Evolutionary conservation across 1,140 invertebrate genomes (phyloP).

Genomic region (Drosophila ficusphila): DNA sequence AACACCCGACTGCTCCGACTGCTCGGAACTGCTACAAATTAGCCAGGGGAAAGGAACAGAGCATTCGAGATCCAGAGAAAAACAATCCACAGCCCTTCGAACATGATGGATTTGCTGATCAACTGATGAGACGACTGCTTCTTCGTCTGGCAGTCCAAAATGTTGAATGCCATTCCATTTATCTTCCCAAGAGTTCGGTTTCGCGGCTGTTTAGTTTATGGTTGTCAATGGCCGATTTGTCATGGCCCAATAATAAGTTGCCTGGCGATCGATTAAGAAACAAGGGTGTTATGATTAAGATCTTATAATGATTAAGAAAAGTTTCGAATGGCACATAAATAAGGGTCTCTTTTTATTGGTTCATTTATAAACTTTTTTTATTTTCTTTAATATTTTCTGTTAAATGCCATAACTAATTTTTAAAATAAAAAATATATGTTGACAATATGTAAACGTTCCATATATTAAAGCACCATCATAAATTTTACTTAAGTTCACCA

Average conservation of each 20-base stretch:
- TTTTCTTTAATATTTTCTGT: not conserved
- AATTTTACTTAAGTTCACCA: not conserved
- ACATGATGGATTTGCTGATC: slow-evolving; percentile 56
- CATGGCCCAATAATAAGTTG: slow-evolving; percentile 22
- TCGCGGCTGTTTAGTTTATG: slow-evolving; percentile 40
- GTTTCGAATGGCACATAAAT: not conserved
- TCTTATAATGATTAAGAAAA: not conserved
- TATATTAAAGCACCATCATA: not conserved
- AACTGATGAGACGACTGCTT: slow-evolving; percentile 34
- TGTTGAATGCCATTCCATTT: slow-evolving; percentile 18
- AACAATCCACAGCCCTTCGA: slow-evolving; percentile 22
- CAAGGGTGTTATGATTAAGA: slow-evolving; percentile 5
- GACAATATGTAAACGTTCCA: slow-evolving; percentile 1
- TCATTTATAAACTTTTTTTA: too few relatives aligned
- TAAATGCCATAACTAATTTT: not conserved
- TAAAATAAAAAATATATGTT: not conserved
- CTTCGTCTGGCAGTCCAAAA: slow-evolving; percentile 29
- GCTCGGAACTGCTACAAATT: slow-evolving; percentile 68
- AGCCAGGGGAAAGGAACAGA: slow-evolving; percentile 40
- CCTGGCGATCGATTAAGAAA: slow-evolving; percentile 1
- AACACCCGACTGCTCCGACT: slow-evolving; percentile 57
- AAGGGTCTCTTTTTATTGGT: too few relatives aligned
- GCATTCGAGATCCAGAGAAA: slow-evolving; percentile 22
- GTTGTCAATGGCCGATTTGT: slow-evolving; percentile 42
- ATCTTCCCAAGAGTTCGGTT: slow-evolving; percentile 24